Evolutionary conservation across 1,140 invertebrate genomes (phyloP).

Genomic region (Megalonaias nervosa): DNA sequence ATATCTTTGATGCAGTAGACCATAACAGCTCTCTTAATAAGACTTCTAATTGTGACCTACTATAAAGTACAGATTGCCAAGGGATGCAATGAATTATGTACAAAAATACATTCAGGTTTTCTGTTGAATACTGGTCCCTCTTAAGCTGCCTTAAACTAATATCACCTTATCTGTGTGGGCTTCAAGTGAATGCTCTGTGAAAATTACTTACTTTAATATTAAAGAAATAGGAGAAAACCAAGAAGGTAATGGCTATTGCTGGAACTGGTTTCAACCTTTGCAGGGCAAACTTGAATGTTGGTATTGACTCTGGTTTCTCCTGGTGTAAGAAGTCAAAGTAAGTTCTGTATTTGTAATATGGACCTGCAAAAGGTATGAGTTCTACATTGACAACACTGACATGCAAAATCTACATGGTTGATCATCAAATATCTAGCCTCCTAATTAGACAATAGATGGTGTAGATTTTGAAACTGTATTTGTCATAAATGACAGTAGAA

Average conservation of each 20-base stretch:
- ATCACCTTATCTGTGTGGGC: not conserved
- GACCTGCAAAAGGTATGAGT: conserved; percentile 76
- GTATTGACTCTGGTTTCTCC: conserved; percentile 78
- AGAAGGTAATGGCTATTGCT: conserved; percentile 78
- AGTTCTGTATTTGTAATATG: conserved; percentile 90
- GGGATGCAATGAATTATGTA: not conserved
- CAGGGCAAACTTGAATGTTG: conserved; percentile 76
- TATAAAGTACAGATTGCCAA: not conserved
- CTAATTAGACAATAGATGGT: no score
- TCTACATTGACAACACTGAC: conserved; percentile 90
- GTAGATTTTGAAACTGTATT: no score
- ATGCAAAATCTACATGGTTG: conserved; percentile 72
- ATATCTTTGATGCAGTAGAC: no score
- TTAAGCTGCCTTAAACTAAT: conserved; percentile 3
- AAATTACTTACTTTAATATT: conserved; percentile 79
- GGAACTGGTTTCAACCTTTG: conserved; percentile 81
- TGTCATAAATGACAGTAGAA: no score
- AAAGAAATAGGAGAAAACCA: conserved; percentile 78
- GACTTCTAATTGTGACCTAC: no score
- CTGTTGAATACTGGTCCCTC: not conserved
- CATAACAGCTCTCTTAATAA: no score
- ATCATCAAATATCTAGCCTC: no score
- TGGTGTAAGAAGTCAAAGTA: conserved; percentile 85
- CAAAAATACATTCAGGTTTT: not conserved
- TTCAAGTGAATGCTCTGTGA: not conserved